Base-by-base conservation (phyloP, 2,888 invertebrate species). In the Nasonia oneida region DNA sequence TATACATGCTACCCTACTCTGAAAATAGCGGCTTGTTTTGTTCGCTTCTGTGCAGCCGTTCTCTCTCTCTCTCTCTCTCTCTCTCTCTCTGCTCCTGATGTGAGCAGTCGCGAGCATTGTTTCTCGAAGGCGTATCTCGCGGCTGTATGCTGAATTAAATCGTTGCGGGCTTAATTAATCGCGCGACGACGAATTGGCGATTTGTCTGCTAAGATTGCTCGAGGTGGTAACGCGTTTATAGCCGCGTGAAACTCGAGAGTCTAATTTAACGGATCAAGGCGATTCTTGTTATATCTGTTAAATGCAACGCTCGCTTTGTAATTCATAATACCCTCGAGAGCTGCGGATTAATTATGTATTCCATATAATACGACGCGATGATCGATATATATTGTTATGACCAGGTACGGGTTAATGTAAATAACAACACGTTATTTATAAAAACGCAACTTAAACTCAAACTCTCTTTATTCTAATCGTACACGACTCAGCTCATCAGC, bases 21-120 rank as follows among this genome's bases (percentile, higher is more conserved):
- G 12, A 67, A 67, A 67, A 33, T 67, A 67, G 29, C 67, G 67
- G 3, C n/a, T 67, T 33, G 14, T 67, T 29, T 67, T 3, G 2
- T 67, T 67, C 67, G 67, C 64, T 64, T 10, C n/a, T 5, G n/a
- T 57, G n/a, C 47, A 47, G 47, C 47, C 64, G 64, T 64, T 67
- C 29, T 29, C 29, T 29, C 29, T 29, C 29, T 29, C 29, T 0
- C 29, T 29, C 29, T 29, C 29, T 29, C 29, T 29, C 29, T 29
- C 29, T 29, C 29, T 29, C 29, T 29, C 29, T 29, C 29, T 29
- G 57, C 18, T 23, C 1, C 57, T 61, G 53, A 53, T 3, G 18
- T 15, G 15, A 15, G 53, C 61, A 23, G 23, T 23, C 23, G 23
- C 23, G 23, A 23, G 23, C 23, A 23, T 61, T 61, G 61, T 61